A percentile compares a stretch with the other conserved stretches of the same genome.
Conservation (phyloP, 2,888 invertebrate species). For the Antheraea assamensis region DNA sequence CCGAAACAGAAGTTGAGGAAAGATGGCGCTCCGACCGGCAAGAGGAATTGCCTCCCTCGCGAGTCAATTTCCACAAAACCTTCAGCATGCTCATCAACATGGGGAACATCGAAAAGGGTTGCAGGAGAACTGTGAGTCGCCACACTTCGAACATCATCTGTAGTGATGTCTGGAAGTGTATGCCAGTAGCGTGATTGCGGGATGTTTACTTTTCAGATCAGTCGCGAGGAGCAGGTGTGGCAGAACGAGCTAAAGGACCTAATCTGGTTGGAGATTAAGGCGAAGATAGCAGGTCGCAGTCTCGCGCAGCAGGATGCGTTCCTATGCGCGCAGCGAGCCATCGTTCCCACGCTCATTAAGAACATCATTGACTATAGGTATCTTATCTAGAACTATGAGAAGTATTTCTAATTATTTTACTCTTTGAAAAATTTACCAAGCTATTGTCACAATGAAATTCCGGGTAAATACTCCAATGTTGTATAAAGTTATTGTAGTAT, state of each 20-base stretch:
- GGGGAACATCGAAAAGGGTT: conserved; percentile 86
- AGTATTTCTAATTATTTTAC: no score
- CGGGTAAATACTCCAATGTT: no score
- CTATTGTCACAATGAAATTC: no score
- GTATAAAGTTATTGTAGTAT: no score
- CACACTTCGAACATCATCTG: neutral
- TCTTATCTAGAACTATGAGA: conserved; percentile 8
- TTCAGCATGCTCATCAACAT: conserved; percentile 89
- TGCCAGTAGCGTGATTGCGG: neutral
- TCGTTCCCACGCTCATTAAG: conserved; percentile 86
- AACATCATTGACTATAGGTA: conserved; percentile 90
- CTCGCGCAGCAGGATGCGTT: conserved; percentile 90
- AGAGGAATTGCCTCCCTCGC: conserved; percentile 71
- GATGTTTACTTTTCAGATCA: conserved; percentile 79
- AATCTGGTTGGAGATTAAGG: conserved; percentile 95
- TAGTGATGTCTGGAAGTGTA: neutral
- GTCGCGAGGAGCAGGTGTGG: conserved; percentile 93
- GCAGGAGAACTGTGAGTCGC: conserved; percentile 79
- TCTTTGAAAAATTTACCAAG: no score
- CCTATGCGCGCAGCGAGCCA: conserved; percentile 87
- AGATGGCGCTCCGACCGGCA: conserved; percentile 42
- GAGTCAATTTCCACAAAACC: conserved; percentile 86
- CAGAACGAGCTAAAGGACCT: conserved; percentile 94
- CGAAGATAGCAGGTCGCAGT: conserved; percentile 89
- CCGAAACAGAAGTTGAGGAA: conserved; percentile 51